Conservation (phyloP, 2,888 invertebrate species). For the Caenorhabditis drosophilae region DNA sequence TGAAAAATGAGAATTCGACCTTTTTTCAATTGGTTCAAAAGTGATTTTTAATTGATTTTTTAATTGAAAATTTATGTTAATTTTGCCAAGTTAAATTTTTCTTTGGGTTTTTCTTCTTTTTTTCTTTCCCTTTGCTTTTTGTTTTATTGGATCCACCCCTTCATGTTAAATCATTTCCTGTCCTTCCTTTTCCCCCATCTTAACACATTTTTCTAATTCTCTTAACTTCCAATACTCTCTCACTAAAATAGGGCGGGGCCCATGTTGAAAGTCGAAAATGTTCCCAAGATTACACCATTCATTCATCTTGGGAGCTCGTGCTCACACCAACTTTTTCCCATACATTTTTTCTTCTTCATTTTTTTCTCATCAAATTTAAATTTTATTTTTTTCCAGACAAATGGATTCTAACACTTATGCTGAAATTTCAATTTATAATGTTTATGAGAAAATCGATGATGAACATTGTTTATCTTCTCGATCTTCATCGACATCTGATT, state of each 20-base stretch:
- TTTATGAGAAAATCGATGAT: background rate
- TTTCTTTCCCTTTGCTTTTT: no score
- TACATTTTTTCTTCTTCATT: background rate
- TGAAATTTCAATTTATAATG: background rate
- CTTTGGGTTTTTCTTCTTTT: no score
- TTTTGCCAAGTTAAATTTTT: no score
- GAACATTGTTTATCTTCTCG: no score
- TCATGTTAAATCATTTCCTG: no score
- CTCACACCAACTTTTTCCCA: background rate
- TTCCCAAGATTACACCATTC: background rate
- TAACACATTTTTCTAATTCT: background rate
- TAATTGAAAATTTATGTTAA: no score
- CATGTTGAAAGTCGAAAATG: no score
- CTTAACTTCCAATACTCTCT: background rate
- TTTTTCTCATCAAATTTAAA: background rate
- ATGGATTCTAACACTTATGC: background rate
- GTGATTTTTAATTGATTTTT: no score
- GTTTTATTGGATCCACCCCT: no score
- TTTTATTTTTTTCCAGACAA: background rate
- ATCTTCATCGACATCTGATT: background rate
- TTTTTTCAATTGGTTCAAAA: no score
- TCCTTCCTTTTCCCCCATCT: no score
- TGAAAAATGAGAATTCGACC: no score
- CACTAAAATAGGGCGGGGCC: background rate
- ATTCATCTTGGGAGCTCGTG: background rate